Evolutionary conservation across 2,888 invertebrate species (phyloP).

Genomic region (Oeneis ivallda): DNA sequence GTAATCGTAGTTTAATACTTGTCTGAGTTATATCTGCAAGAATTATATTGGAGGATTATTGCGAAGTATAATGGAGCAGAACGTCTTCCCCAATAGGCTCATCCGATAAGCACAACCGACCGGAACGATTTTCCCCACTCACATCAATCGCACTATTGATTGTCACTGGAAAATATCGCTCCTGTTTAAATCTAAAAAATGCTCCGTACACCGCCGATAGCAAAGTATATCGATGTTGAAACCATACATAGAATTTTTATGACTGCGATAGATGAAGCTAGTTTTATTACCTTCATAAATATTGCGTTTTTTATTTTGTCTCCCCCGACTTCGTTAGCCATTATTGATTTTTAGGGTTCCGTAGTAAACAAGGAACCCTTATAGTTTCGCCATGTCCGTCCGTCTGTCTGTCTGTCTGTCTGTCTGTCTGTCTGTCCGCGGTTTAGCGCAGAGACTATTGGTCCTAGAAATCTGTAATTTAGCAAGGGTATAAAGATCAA

Average conservation of each 20-base stretch:
- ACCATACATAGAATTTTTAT: slow-evolving; percentile 33
- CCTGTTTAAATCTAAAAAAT: slow-evolving; percentile 51
- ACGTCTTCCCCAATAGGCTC: slow-evolving; percentile 66
- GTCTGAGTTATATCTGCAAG: neutral
- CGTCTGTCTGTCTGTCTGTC: too few species aligned
- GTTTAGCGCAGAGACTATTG: too few species aligned
- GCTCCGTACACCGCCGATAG: slow-evolving; percentile 27
- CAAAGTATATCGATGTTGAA: slow-evolving; percentile 29
- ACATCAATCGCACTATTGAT: slow-evolving; percentile 73
- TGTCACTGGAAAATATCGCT: slow-evolving; percentile 55
- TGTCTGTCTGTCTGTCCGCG: too few species aligned
- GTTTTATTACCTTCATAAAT: slow-evolving; percentile 39
- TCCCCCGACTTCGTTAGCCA: slow-evolving; percentile 29
- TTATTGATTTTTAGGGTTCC: too few species aligned
- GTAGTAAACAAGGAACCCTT: too few species aligned
- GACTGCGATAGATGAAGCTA: slow-evolving; percentile 36
- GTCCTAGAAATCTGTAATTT: too few species aligned
- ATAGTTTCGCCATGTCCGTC: too few species aligned
- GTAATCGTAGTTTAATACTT: slow-evolving; percentile 20
- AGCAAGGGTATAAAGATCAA: too few species aligned
- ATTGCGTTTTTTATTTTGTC: slow-evolving; percentile 44
- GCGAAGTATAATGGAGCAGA: slow-evolving; percentile 73
- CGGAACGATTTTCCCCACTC: slow-evolving; percentile 70
- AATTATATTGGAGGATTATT: slow-evolving; percentile 58
- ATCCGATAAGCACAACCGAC: slow-evolving; percentile 75